Percentiles rank a stretch among this genome's conserved stretches.
Conservation (phyloP, 2,113 vertebrate genomes). For the Oreotrochilus melanogaster region DNA sequence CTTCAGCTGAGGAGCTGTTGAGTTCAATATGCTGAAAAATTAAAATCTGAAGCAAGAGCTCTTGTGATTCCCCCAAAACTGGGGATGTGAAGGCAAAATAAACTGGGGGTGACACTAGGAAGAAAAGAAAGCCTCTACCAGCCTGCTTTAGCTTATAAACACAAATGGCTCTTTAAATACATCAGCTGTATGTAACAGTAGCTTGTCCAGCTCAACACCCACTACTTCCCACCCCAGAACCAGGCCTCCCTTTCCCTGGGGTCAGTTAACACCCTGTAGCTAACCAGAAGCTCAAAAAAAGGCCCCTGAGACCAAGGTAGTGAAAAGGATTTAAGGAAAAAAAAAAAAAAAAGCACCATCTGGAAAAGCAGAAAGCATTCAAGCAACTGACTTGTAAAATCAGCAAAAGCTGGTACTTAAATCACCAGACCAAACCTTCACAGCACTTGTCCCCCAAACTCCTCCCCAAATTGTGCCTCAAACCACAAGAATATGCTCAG, state of each 20-base stretch:
- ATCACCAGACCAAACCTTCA: neutral
- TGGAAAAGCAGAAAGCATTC: neutral
- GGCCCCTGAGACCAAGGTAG: neutral
- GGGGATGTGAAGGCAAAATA: neutral
- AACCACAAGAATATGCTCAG: neutral
- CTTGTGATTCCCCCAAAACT: accelerated
- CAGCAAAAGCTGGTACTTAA: neutral
- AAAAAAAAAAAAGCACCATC: neutral
- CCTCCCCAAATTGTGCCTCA: neutral
- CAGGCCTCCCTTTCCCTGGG: neutral
- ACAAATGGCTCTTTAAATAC: neutral
- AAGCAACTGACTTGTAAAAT: neutral
- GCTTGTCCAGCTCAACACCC: neutral
- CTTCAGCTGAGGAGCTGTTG: neutral
- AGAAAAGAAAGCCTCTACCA: neutral
- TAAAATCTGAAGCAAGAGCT: neutral
- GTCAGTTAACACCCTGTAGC: neutral
- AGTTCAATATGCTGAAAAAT: neutral
- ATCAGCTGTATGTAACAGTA: neutral
- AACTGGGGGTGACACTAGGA: neutral
- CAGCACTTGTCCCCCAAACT: neutral
- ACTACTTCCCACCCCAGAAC: neutral
- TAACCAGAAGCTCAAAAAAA: neutral
- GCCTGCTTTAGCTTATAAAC: neutral
- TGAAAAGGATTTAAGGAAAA: neutral